Conservation (phyloP, 2,797 vertebrate genomes). For the Thaleichthys pacificus region DNA sequence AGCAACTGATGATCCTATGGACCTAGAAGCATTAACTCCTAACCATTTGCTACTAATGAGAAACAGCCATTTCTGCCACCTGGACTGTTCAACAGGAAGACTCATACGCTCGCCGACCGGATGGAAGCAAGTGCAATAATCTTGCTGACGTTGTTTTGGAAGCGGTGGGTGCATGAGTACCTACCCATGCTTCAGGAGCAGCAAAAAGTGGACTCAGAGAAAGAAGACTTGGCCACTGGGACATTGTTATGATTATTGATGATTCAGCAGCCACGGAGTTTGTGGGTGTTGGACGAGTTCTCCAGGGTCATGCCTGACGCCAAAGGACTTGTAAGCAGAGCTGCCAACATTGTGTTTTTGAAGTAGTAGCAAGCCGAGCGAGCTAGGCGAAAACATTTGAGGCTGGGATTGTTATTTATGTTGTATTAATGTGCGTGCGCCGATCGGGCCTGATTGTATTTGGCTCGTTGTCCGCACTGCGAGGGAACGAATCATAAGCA, state of each 20-base stretch:
- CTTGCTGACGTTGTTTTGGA: slow-evolving; percentile 5
- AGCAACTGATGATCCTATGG: neutral
- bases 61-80: slow-evolving; percentile 1
- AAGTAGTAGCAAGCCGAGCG: too few relatives aligned
- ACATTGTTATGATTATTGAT: neutral
- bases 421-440: too few relatives aligned
- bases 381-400: too few relatives aligned
- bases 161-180: too few relatives aligned
- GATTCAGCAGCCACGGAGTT: neutral
- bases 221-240: neutral
- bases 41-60: neutral
- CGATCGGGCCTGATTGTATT: too few relatives aligned
- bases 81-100: neutral
- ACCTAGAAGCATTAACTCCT: neutral
- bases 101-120: neutral
- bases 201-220: too few relatives aligned
- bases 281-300: neutral
- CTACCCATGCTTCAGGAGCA: too few relatives aligned
- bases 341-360: too few relatives aligned
- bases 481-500: too few relatives aligned
- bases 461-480: too few relatives aligned
- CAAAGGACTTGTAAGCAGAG: neutral
- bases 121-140: slow-evolving; percentile 1
- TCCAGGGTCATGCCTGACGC: neutral
- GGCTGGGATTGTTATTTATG: too few relatives aligned